A percentile compares a stretch with the other conserved stretches of the same genome.
Evolutionary conservation across 2,888 invertebrate species (phyloP).

Genomic region (Acanthopleura granulata): DNA sequence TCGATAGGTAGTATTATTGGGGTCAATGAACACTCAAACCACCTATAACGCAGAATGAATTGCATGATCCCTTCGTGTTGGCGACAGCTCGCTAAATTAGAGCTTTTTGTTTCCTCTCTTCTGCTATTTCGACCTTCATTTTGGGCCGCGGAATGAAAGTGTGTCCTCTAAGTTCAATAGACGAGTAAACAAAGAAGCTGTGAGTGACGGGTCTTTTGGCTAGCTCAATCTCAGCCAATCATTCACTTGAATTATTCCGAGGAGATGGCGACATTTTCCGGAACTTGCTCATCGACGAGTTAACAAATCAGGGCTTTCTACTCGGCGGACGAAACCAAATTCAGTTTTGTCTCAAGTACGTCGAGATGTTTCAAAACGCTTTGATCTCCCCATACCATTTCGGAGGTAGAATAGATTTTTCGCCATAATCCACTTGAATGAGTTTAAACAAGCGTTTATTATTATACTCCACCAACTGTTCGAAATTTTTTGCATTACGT

Average conservation of each 20-base stretch:
- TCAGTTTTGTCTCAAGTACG: conserved; percentile 19
- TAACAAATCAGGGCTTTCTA: conserved; percentile 16
- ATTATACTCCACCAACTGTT: conserved; percentile 10
- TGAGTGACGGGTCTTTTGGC: conserved; percentile 9
- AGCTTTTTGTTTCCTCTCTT: conserved; percentile 16
- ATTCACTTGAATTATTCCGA: conserved; percentile 20
- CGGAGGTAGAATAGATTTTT: background rate
- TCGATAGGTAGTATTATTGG: conserved; percentile 2
- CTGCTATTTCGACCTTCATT: conserved; percentile 14
- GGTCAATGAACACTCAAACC: conserved; percentile 10
- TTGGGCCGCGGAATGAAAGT: conserved; percentile 3
- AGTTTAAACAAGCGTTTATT: background rate
- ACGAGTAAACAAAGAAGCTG: conserved; percentile 10
- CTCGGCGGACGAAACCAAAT: conserved; percentile 15
- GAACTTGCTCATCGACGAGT: background rate
- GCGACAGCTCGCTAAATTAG: conserved; percentile 14
- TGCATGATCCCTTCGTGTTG: conserved; percentile 15
- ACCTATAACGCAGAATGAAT: conserved; percentile 12
- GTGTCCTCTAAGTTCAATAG: conserved; percentile 15
- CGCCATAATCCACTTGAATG: conserved; percentile 18
- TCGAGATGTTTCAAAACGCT: background rate
- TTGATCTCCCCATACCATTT: conserved; percentile 10
- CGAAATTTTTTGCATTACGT: background rate
- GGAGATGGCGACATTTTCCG: background rate
- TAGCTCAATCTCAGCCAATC: conserved; percentile 13